These are phyloP conservation scores for Proteles cristata DNA, from an alignment of 2,113 vertebrate genomes.

Conservation along the genomic window DNA sequence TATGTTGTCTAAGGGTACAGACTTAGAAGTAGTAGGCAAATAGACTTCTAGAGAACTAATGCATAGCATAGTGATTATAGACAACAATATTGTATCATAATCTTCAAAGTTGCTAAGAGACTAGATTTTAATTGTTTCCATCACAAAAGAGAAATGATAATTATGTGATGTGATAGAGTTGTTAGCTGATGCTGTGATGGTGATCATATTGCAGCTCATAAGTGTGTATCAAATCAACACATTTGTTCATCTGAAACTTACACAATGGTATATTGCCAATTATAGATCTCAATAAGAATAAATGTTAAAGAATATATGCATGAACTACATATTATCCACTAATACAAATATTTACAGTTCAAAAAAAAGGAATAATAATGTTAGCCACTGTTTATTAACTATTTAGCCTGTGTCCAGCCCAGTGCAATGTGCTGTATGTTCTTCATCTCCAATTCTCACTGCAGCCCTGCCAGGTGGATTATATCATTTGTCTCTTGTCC, in stretches of 20 bases:
- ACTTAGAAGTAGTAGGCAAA: background rate
- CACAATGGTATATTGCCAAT: background rate
- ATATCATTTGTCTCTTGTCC: background rate
- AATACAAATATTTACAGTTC: background rate
- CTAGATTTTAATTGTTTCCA: background rate
- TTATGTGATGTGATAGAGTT: background rate
- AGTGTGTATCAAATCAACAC: background rate
- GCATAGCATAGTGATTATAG: background rate
- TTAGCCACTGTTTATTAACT: background rate
- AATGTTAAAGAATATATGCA: background rate
- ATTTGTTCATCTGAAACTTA: background rate
- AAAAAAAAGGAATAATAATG: background rate
- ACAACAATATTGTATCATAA: background rate
- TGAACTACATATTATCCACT: background rate
- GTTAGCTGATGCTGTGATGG: background rate
- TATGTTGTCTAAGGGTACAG: background rate
- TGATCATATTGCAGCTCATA: background rate
- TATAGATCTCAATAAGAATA: background rate
- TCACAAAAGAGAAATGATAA: background rate
- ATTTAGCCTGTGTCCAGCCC: background rate
- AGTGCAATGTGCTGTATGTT: too few relatives aligned
- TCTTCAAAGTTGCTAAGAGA: background rate
- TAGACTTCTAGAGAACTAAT: background rate
- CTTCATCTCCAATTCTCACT: background rate
- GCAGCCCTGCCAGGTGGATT: background rate